phyloP scores from a whole-genome alignment of 2,888 invertebrate genomes.

The Andrena minutula region DNA sequence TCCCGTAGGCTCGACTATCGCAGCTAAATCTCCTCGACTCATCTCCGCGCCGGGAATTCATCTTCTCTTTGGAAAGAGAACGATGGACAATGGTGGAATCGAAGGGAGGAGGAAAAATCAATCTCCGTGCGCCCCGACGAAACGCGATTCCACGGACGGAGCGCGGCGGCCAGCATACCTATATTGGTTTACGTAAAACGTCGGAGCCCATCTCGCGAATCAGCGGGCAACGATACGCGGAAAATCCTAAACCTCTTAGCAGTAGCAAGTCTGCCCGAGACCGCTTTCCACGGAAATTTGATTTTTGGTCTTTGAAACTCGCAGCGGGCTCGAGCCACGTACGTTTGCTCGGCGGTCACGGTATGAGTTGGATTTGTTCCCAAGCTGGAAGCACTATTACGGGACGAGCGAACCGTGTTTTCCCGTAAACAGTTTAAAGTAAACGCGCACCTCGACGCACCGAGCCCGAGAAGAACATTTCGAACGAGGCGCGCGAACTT shows the following conservation, averaged over 20 bases:
- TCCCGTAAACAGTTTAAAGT: constrained; percentile 31
- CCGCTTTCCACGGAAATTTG: constrained; percentile 18
- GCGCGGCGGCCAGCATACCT: constrained; percentile 3
- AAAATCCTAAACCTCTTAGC: constrained; percentile 38
- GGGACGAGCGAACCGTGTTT: constrained; percentile 20
- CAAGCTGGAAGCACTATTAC: constrained; percentile 1
- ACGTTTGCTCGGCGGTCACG: background rate
- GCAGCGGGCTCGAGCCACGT: background rate
- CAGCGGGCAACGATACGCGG: constrained; percentile 9
- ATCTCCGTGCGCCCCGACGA: constrained; percentile 39
- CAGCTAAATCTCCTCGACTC: constrained; percentile 54
- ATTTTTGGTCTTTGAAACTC: constrained; percentile 14
- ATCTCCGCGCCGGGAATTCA: constrained; percentile 39
- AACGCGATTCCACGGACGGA: constrained; percentile 25
- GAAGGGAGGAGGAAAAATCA: constrained; percentile 51
- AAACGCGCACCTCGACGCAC: constrained; percentile 16
- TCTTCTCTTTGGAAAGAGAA: constrained; percentile 12
- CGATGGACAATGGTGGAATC: constrained; percentile 47
- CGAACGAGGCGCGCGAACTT: background rate
- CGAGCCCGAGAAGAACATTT: background rate
- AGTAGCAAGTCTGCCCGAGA: background rate
- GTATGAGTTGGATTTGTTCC: constrained; percentile 17
- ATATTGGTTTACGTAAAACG: constrained; percentile 45
- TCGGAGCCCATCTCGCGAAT: background rate
- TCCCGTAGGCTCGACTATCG: constrained; percentile 60